Base-by-base conservation (phyloP, 2,888 invertebrate species). In the Villa cingulata region DNA sequence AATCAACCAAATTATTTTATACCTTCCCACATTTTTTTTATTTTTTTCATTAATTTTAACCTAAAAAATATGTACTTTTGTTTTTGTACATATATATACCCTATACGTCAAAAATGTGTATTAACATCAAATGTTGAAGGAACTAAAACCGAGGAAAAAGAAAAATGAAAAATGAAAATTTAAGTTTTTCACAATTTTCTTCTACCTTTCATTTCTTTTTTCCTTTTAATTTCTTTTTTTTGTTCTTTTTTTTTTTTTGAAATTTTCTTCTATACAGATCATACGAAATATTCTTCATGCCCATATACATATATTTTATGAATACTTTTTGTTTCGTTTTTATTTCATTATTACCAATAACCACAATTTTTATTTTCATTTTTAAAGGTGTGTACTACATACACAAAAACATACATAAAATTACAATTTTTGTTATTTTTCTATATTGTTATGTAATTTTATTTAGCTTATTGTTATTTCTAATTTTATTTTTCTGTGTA, bases 381-480 rank as follows among this genome's bases (percentile, higher is more conserved):
- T 49, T 45, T 45, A 39, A 45, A 45, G 49, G 49, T 49, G 49
- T 49, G 49, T 49, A 49, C n/a, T n/a, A n/a, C n/a, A n/a, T n/a
- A n/a, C n/a, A n/a, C n/a, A n/a, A n/a, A n/a, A n/a, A n/a, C n/a
- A n/a, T n/a, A n/a, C n/a, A n/a, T n/a, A n/a, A n/a, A n/a, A n/a
- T n/a, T n/a, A n/a, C 49, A 49, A 41, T 18, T 14, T 38, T 41
- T 45, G 41, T 45, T 48, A 45, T 48, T 45, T 37, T 41, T 45
- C 45, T 45, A 23, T 45, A 44, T 41, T 48, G 23, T 6, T 23
- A 7, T 45, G 45, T 42, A 37, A 42, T 45, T n/a, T n/a, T n/a
- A n/a, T n/a, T n/a, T n/a, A n/a, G n/a, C n/a, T n/a, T n/a, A n/a
- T n/a, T 49, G 42, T 45, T 49, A 48, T 45, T 48, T 41, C 32